Conservation (phyloP, 1,140 invertebrate species). For the Mercenaria mercenaria region DNA sequence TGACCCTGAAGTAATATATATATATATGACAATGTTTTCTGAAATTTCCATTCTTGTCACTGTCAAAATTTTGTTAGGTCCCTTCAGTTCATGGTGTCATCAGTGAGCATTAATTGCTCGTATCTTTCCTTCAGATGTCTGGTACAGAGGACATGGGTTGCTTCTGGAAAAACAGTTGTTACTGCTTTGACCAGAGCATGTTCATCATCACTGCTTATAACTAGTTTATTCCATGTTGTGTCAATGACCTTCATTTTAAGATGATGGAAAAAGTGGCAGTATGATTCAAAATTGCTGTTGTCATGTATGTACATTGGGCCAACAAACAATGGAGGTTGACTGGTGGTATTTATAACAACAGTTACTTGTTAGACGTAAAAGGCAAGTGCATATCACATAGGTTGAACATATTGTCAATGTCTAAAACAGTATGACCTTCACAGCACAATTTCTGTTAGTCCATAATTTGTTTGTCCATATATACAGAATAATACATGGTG, state of each 20-base stretch:
- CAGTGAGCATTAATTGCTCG: constrained; percentile 13
- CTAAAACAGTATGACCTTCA: constrained; percentile 40
- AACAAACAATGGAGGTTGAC: constrained; percentile 41
- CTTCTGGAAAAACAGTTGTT: constrained; percentile 43
- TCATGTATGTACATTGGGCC: constrained; percentile 61
- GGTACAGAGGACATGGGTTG: constrained; percentile 50
- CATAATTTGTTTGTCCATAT: constrained; percentile 51
- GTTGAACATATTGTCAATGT: constrained; percentile 66
- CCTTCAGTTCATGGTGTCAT: not conserved
- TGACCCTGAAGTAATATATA: too few relatives aligned
- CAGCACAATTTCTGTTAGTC: constrained; percentile 59
- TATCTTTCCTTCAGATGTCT: constrained; percentile 49
- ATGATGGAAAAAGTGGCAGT: constrained; percentile 39
- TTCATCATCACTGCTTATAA: constrained; percentile 57
- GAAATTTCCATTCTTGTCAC: constrained; percentile 11
- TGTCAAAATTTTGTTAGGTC: constrained; percentile 54
- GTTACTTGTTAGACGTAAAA: constrained; percentile 13
- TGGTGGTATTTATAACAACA: not conserved
- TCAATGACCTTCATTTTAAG: constrained; percentile 26
- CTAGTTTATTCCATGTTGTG: not conserved
- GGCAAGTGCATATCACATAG: constrained; percentile 63
- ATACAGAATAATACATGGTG: constrained; percentile 55
- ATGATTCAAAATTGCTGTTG: constrained; percentile 64
- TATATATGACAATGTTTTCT: too few relatives aligned
- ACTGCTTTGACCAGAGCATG: constrained; percentile 61